Percentiles rank a stretch among this genome's conserved stretches.
Conservation (phyloP, 2,113 vertebrate genomes). For the Gallinago jamesoni region DNA sequence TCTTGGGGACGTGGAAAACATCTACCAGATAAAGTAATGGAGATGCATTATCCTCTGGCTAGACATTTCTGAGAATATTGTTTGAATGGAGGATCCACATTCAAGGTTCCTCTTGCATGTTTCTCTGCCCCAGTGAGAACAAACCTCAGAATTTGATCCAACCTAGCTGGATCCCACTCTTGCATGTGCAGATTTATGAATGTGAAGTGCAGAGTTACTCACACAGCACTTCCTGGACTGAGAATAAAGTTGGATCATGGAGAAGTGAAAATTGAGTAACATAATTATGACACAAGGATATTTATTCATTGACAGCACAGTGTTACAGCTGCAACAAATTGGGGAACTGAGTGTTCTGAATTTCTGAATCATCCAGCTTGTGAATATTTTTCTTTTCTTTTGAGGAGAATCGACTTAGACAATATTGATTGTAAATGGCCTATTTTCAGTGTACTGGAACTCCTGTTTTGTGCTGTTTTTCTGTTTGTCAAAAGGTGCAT, state of each 20-base stretch:
- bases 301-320: neutral
- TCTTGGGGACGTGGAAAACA: neutral
- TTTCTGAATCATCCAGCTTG: neutral
- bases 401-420: neutral
- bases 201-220: neutral
- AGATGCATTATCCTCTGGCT: neutral
- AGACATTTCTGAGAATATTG: neutral
- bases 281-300: neutral
- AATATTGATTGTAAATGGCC: neutral
- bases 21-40: neutral
- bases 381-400: neutral
- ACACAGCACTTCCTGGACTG: neutral
- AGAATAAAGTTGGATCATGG: neutral
- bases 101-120: neutral
- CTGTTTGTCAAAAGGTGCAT: neutral
- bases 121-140: neutral
- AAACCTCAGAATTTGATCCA: neutral
- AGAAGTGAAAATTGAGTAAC: constrained; percentile 17
- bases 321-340: neutral
- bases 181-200: neutral
- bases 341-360: neutral
- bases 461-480: neutral
- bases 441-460: neutral
- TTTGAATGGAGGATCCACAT: neutral
- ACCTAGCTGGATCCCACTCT: neutral